Evolutionary conservation across 2,797 vertebrate species (phyloP), one percentile per base, ranked within the genome.

Genomic region (Enteromius paludinosus): DNA sequence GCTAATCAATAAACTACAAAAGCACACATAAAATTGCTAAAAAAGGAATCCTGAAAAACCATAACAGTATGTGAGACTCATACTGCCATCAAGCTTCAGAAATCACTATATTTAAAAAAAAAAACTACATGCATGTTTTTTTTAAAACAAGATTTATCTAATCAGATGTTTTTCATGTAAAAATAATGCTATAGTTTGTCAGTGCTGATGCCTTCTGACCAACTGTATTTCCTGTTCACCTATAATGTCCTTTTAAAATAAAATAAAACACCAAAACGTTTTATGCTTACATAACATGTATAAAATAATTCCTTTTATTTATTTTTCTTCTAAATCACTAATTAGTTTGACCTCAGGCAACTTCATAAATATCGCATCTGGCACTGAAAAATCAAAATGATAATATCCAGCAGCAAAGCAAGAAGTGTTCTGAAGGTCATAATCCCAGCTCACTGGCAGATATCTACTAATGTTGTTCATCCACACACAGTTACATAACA

Each of bases 341-440:
- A 59, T 59, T 59, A 62, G 2, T 9, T 1, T 49, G 45, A 78
- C 30, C 28, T 52, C 20, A 11, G 20, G 30, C 20, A 64, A 61
- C 6, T 33, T 47, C 23, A 68, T 8, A 54, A 68, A 41, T 12
- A 12, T 11, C 9, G 11, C 17, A 54, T 30, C 15, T 30, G 23
- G 11, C 61, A 64, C 61, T 4, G 15, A 45, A 15, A 45, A 45
- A 15, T 45, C 43, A 3, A 45, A 15, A 45, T 15, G 43, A 45
- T 45, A 3, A 23, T 20, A 20, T 41, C 45, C 25, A 61, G 28
- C 52, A 23, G 54, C 38, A 70, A 23, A n/a, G 28, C 23, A 70
- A 79, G 17, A 79, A 30, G 35, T 18, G 18, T 15, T 71, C 25
- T 71, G 20, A 80, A 61, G 78, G 38, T 71, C 78, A 3, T 61